Base-by-base conservation (phyloP, 2,797 vertebrate species). In the Neostethus bicornis region DNA sequence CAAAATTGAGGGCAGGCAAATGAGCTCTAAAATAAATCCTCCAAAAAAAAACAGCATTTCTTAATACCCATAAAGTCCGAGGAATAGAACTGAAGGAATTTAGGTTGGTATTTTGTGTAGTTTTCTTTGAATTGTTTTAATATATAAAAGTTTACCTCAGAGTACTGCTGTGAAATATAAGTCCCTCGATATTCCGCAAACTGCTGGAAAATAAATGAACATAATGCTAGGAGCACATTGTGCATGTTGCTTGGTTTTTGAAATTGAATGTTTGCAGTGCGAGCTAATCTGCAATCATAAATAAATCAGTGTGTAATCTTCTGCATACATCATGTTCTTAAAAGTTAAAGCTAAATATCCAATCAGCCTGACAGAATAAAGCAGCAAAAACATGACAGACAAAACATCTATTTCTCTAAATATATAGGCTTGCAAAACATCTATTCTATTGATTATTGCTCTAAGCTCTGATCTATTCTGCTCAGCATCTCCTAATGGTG, bases 391-490 rank as follows among this genome's bases (percentile, higher is more conserved):
- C 5, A 34, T 34, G 5, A n/a, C 13, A 12, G 10, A 28, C 28
- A 7, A 34, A 13, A 21, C 11, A 41, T 41, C 38, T 4, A 13
- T 11, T 49, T 34, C 32, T 34, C 32, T 3, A 38, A 5, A 26
- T 21, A 41, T 16, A 48, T 57, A 50, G 52, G 7, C 14, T 48
- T 7, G 20, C 58, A 60, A 70, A 29, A 45, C 29, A 77, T 79
- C 55, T 20, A 73, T 80, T 43, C 49, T 47, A 79, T 57, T 16
- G 54, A 81, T 77, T 56, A 69, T 41, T 6, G 17, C 56, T 66
- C 28, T 42, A 49, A 74, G 64, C 65, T 59, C 42, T 47, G 55
- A 70, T 53, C 48, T 19, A 32, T 57, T 50, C 56, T 53, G 46
- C 41, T 80, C 70, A 58, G 73, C 51, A 32, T 57, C 66, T 54